These are phyloP conservation scores for Pituophis catenifer DNA, from an alignment of 2,113 vertebrate species.

Conservation along the genomic window DNA sequence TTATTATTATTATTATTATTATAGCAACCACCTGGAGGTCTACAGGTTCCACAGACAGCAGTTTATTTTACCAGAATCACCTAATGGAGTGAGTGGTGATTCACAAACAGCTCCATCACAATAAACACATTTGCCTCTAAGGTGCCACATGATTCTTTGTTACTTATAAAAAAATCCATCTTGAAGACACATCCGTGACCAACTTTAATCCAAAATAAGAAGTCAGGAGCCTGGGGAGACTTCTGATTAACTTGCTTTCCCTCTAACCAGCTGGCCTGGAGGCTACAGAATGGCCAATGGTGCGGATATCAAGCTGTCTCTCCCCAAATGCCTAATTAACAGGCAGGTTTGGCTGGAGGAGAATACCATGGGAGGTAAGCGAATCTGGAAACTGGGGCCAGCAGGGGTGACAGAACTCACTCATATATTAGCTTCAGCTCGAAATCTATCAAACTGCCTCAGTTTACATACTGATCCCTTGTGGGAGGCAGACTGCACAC, in stretches of 20 bases:
- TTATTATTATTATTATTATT: not conserved
- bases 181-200: not conserved
- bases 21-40: not conserved
- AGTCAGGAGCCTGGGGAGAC: not conserved
- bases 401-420: not conserved
- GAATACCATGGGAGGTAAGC: slow-evolving; percentile 27
- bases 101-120: not conserved
- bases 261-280: slow-evolving; percentile 26
- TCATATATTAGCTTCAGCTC: slow-evolving; percentile 24
- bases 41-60: not conserved
- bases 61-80: not conserved
- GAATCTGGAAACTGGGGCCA: slow-evolving; percentile 20
- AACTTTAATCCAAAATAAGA: slow-evolving; percentile 5
- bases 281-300: slow-evolving; percentile 27
- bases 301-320: slow-evolving; percentile 22
- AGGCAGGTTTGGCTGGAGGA: slow-evolving; percentile 22
- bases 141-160: not conserved
- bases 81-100: not conserved
- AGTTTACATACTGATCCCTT: slow-evolving; percentile 1
- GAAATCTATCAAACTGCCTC: slow-evolving; percentile 17
- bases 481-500: not conserved
- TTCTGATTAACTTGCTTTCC: slow-evolving; percentile 5
- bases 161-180: not conserved
- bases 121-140: not conserved
- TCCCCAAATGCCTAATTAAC: slow-evolving; percentile 49